phyloP scores from a whole-genome alignment of 2,888 invertebrate species.

The Brachypalpus laphriformis region DNA sequence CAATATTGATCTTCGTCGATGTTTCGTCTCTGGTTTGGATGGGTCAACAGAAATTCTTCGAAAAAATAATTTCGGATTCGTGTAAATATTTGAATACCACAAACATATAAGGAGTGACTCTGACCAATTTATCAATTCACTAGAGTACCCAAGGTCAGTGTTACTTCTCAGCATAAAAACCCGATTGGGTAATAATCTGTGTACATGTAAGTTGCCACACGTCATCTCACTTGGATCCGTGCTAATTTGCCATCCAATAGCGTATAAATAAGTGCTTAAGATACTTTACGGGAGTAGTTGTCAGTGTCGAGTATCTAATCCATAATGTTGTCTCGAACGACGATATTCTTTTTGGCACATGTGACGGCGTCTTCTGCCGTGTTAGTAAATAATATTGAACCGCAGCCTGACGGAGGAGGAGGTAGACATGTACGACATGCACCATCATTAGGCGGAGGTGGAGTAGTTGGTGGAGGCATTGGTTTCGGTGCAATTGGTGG shows the following conservation, averaged over 20 bases:
- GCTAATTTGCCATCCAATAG: conserved; percentile 2
- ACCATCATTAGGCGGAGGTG: conserved; percentile 28
- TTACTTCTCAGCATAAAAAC: not conserved
- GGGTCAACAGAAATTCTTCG: conserved; percentile 3
- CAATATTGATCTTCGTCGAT: conserved; percentile 22
- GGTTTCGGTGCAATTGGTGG: conserved; percentile 43
- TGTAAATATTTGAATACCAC: conserved; percentile 46
- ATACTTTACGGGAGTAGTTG: conserved; percentile 31
- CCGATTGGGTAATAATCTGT: conserved; percentile 19
- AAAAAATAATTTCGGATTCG: conserved; percentile 3
- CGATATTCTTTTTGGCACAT: conserved; percentile 20
- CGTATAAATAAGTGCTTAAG: conserved; percentile 61
- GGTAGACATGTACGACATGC: not conserved
- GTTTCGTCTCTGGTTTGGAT: not conserved
- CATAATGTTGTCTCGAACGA: conserved; percentile 36
- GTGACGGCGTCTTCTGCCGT: not conserved
- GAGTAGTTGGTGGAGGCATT: conserved; percentile 23
- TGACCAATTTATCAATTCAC: not conserved
- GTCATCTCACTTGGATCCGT: not conserved
- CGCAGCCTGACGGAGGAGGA: not conserved
- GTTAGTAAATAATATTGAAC: not conserved
- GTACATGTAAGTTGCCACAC: conserved; percentile 6
- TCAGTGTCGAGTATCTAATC: not conserved
- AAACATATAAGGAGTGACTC: too few species aligned
- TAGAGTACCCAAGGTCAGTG: conserved; percentile 21